These are phyloP conservation scores for Tetheella fluctuosa DNA, from an alignment of 2,888 invertebrate species.

Conservation along the genomic window DNA sequence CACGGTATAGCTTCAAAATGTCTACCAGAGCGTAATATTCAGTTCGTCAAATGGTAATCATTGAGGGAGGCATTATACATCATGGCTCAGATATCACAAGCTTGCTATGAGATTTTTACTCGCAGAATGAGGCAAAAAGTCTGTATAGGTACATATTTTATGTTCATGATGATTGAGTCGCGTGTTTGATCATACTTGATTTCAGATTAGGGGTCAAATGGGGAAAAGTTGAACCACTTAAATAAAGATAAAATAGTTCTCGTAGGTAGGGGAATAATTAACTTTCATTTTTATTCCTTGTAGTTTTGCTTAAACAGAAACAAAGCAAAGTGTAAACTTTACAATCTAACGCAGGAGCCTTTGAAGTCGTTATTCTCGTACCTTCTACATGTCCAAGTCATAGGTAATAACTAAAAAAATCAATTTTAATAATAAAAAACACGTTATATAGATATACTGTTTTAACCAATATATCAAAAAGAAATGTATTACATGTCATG, in stretches of 20 bases:
- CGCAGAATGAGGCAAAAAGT: constrained; percentile 63
- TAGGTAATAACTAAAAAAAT: too few relatives aligned
- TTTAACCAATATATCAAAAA: constrained; percentile 8
- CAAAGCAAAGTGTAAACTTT: too few relatives aligned
- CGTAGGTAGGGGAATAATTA: neutral
- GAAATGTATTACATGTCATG: constrained; percentile 35
- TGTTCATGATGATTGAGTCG: constrained; percentile 29
- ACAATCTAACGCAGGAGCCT: too few relatives aligned
- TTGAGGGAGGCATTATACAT: constrained; percentile 71
- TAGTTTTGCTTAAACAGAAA: too few relatives aligned
- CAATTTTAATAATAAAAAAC: neutral
- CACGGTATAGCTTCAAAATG: constrained; percentile 70
- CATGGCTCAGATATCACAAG: constrained; percentile 81
- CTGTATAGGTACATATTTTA: constrained; percentile 48
- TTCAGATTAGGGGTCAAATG: constrained; percentile 1
- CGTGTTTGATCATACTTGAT: constrained; percentile 3
- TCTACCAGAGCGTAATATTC: constrained; percentile 76
- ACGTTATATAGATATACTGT: neutral
- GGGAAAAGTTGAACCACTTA: neutral
- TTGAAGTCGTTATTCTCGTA: too few relatives aligned
- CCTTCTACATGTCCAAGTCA: too few relatives aligned
- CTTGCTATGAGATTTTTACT: constrained; percentile 62
- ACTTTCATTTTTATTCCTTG: neutral
- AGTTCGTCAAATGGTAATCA: constrained; percentile 82
- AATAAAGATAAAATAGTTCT: neutral